phyloP scores from a whole-genome alignment of 1,140 invertebrate species.

The Drosophila leontia region DNA sequence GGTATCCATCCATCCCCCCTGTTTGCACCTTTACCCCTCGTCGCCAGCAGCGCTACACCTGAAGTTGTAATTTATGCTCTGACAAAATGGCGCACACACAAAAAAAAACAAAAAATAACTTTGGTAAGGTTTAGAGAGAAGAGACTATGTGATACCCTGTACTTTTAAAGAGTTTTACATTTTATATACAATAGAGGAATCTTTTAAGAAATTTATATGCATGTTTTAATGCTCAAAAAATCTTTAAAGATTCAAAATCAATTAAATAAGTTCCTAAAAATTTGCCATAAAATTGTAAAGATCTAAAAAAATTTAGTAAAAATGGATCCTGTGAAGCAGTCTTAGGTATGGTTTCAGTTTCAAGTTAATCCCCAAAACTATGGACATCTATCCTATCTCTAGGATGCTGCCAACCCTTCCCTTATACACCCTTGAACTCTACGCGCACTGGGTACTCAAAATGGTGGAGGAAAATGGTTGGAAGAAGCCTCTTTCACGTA shows the following conservation, averaged over 20 bases:
- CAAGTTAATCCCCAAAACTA: neutral
- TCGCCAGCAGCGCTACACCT: slow-evolving; percentile 52
- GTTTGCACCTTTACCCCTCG: slow-evolving; percentile 18
- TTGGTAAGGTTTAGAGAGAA: no score
- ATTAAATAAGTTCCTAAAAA: no score
- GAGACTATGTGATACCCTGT: neutral
- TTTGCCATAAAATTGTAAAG: neutral
- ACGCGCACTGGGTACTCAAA: neutral
- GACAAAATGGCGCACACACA: slow-evolving; percentile 72
- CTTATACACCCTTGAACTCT: slow-evolving; percentile 6
- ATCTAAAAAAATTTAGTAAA: no score
- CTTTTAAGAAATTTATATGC: neutral
- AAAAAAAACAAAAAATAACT: slow-evolving; percentile 10
- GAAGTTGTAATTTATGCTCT: slow-evolving; percentile 81
- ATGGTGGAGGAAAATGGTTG: slow-evolving; percentile 23
- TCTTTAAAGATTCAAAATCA: no score
- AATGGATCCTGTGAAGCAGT: no score
- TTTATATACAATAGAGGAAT: no score
- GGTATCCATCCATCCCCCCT: slow-evolving; percentile 10
- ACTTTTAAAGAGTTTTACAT: no score
- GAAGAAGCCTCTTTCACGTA: slow-evolving; percentile 58
- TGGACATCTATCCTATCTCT: neutral
- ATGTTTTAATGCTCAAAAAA: no score
- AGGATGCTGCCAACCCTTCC: neutral
- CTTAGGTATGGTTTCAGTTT: neutral